These are phyloP conservation scores for Chroicocephalus ridibundus DNA, from an alignment of 2,113 vertebrate species.

Conservation along the genomic window DNA sequence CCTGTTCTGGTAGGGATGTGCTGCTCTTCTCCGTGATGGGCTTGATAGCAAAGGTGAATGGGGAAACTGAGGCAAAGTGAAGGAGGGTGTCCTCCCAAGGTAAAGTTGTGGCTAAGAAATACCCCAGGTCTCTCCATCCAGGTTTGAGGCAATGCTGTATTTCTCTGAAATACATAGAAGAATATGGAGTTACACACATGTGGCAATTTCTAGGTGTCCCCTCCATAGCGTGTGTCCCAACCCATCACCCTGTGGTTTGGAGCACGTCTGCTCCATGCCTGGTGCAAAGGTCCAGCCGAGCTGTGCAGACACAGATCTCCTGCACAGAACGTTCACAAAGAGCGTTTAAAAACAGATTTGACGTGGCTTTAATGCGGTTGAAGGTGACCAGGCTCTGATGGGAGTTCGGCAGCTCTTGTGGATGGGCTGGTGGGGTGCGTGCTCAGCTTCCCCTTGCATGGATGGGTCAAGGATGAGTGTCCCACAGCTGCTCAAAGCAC, in stretches of 20 bases:
- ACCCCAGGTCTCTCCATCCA: not conserved
- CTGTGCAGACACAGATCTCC: not conserved
- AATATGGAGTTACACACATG: fast-evolving
- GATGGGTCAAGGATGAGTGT: not conserved
- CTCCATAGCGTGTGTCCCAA: not conserved
- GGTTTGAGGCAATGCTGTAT: not conserved
- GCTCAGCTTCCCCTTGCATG: not conserved
- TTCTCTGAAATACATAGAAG: not conserved
- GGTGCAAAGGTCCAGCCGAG: not conserved
- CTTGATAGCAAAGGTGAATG: not conserved
- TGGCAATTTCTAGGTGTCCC: not conserved
- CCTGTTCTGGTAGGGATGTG: not conserved
- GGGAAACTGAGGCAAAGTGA: not conserved
- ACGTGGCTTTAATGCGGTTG: fast-evolving
- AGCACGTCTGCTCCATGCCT: not conserved
- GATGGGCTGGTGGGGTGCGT: not conserved
- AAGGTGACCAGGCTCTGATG: not conserved
- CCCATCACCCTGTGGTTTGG: not conserved
- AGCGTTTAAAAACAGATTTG: not conserved
- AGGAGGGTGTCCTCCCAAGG: not conserved
- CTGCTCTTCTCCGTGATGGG: not conserved
- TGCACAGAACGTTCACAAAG: not conserved
- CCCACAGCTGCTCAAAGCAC: not conserved
- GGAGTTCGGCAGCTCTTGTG: not conserved
- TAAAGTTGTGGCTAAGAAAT: not conserved